Evolutionary conservation across 2,888 invertebrate genomes (phyloP), one percentile per base, ranked within the genome.

Genomic region (Cerastis leucographa): DNA sequence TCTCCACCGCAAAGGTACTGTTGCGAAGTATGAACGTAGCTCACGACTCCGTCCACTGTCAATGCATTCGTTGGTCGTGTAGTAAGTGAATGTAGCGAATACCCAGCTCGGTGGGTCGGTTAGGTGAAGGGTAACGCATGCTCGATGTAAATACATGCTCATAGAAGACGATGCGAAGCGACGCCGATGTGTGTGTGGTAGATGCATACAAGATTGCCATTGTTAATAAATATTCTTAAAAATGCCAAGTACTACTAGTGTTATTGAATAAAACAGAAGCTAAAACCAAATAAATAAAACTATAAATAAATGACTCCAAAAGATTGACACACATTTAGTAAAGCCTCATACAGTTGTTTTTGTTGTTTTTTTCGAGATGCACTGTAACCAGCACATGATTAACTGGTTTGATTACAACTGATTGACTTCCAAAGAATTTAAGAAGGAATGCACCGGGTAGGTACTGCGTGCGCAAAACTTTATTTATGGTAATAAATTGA

Each of bases 91-190:
- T 71, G 85, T 81, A 59, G 61, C 61, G 46, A 71, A 74, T 46
- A 77, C 44, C 17, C 62, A 42, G 51, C 19, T 40, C 61, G 46
- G 51, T n/a, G 64, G 64, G 51, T 35, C 35, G 67, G 71, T 84
- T 71, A 83, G 84, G 77, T 83, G 77, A 83, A 83, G 81, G 71
- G 81, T 76, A 72, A 64, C 25, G 61, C 51, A 84, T 61, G 56
- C 35, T 51, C 14, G 35, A 68, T 51, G 67, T 70, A 62, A 83
- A 59, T 59, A 64, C 40, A 40, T 68, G 74, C 49, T 35, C 29
- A 71, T 65, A 59, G 66, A 71, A 19, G 59, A 65, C 61, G 82
- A 40, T 77, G 14, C 11, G 9, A 44, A 35, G 59, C 42, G 19
- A 59, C 56, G n/a, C n/a, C 8, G 17, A 25, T 22, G 12, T 68